Percentiles rank a stretch among this genome's conserved stretches.
phyloP scores from a whole-genome alignment of 2,797 vertebrate species.

The Australoheros facetus region DNA sequence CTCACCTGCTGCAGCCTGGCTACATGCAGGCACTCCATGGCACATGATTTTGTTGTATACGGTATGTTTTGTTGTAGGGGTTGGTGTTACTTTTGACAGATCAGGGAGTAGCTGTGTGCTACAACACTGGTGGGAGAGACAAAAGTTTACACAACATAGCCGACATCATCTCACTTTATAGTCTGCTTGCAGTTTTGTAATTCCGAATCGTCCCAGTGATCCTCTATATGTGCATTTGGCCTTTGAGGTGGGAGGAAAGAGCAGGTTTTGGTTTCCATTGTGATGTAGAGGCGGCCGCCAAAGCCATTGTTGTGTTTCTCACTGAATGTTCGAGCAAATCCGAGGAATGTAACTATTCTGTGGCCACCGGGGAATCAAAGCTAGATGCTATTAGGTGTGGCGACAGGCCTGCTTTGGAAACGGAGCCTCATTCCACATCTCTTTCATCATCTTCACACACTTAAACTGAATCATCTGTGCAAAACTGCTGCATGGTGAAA shows the following conservation, averaged over 20 bases:
- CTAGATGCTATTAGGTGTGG: slow-evolving; percentile 43
- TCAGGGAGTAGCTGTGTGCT: slow-evolving; percentile 44
- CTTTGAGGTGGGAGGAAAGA: slow-evolving; percentile 25
- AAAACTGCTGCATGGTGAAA: slow-evolving; percentile 49
- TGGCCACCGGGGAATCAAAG: slow-evolving; percentile 54
- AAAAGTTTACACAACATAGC: slow-evolving; percentile 50
- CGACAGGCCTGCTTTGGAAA: slow-evolving; percentile 36
- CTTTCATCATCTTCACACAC: slow-evolving; percentile 56
- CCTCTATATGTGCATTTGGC: slow-evolving; percentile 34
- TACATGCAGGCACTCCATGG: slow-evolving; percentile 19
- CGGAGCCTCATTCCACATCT: slow-evolving; percentile 58
- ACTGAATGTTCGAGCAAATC: slow-evolving; percentile 65
- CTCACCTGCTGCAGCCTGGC: slow-evolving; percentile 18
- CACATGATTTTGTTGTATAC: slow-evolving; percentile 16
- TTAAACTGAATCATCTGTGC: slow-evolving; percentile 49
- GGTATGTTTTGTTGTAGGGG: slow-evolving; percentile 8
- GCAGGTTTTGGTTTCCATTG: slow-evolving; percentile 45
- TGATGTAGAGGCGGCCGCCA: slow-evolving; percentile 34
- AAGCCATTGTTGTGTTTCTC: slow-evolving; percentile 60
- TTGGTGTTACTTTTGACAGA: slow-evolving; percentile 27
- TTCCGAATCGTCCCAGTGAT: slow-evolving; percentile 17
- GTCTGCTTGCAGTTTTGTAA: slow-evolving; percentile 48
- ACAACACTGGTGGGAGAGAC: slow-evolving; percentile 4
- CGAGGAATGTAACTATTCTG: slow-evolving; percentile 66
- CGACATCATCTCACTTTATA: slow-evolving; percentile 33